phyloP scores from a whole-genome alignment of 30 jellyfish, hydroid and myxozoan species.

The Aurelia coerulea region DNA sequence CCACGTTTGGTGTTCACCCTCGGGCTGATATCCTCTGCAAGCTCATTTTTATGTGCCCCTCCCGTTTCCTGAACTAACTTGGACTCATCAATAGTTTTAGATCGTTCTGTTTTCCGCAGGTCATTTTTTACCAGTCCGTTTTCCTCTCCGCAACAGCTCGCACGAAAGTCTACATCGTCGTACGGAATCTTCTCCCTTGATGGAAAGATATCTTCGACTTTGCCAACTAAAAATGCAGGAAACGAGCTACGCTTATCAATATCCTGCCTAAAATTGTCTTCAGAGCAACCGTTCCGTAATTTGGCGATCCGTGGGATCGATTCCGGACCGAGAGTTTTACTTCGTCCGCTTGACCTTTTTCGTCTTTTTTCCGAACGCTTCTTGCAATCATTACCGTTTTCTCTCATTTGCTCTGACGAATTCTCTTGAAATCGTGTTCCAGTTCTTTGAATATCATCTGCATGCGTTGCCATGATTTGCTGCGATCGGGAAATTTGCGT shows the following conservation, averaged over 20 bases:
- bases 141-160: too few relatives aligned
- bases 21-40: not conserved
- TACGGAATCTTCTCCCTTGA: constrained; percentile 20
- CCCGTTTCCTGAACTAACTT: too few relatives aligned
- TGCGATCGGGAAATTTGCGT: not conserved
- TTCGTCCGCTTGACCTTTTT: constrained; percentile 26
- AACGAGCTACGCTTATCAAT: constrained; percentile 21
- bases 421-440: too few relatives aligned
- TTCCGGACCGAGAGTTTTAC: constrained; percentile 76
- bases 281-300: not conserved
- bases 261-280: not conserved
- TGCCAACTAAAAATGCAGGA: constrained; percentile 25
- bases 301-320: constrained; percentile 27
- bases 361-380: not conserved
- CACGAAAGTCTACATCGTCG: too few relatives aligned
- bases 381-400: not conserved
- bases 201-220: constrained; percentile 27
- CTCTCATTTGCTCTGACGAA: too few relatives aligned
- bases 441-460: too few relatives aligned
- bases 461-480: too few relatives aligned
- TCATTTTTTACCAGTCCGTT: too few relatives aligned
- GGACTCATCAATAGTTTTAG: too few relatives aligned
- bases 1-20: not conserved
- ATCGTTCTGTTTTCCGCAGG: too few relatives aligned
- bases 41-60: too few relatives aligned